Percentiles rank a stretch among this genome's conserved stretches.
Conservation (phyloP, 1,140 invertebrate genomes). For the Glossosoma conforme region DNA sequence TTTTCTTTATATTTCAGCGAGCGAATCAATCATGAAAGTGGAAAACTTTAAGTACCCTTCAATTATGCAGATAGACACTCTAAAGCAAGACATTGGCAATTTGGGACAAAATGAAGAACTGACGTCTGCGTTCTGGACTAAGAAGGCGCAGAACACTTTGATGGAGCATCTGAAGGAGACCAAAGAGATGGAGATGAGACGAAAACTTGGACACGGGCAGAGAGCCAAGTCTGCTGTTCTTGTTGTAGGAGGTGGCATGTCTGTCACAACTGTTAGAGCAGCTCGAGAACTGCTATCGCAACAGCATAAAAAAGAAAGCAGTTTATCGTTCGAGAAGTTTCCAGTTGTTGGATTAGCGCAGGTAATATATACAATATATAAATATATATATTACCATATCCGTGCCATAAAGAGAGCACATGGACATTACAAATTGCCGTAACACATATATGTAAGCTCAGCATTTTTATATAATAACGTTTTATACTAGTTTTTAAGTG, state of each 20-base stretch:
- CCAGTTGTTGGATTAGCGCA: slow-evolving; percentile 65
- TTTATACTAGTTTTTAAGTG: too few species aligned
- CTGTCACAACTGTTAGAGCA: slow-evolving; percentile 63
- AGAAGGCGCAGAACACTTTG: slow-evolving; percentile 9
- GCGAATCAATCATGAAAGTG: too few species aligned
- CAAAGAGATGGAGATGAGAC: background rate
- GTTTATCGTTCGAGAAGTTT: slow-evolving; percentile 69
- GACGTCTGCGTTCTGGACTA: slow-evolving; percentile 9
- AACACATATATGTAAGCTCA: too few species aligned
- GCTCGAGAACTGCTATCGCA: slow-evolving; percentile 64
- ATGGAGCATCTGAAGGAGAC: background rate
- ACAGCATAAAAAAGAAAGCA: slow-evolving; percentile 57
- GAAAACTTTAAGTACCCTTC: too few species aligned
- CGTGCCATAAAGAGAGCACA: too few species aligned
- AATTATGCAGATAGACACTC: too few species aligned
- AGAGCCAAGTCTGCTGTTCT: slow-evolving; percentile 67
- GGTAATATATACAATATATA: slow-evolving; percentile 52
- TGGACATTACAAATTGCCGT: too few species aligned
- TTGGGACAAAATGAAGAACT: slow-evolving; percentile 7
- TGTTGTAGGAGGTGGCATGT: slow-evolving; percentile 75
- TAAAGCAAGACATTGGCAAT: too few species aligned
- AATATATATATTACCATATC: too few species aligned
- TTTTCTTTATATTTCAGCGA: too few species aligned
- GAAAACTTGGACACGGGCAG: slow-evolving; percentile 9
- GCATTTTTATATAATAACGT: too few species aligned